Evolutionary conservation across 2,113 vertebrate species (phyloP).

Genomic region (Coreoperca whiteheadi): DNA sequence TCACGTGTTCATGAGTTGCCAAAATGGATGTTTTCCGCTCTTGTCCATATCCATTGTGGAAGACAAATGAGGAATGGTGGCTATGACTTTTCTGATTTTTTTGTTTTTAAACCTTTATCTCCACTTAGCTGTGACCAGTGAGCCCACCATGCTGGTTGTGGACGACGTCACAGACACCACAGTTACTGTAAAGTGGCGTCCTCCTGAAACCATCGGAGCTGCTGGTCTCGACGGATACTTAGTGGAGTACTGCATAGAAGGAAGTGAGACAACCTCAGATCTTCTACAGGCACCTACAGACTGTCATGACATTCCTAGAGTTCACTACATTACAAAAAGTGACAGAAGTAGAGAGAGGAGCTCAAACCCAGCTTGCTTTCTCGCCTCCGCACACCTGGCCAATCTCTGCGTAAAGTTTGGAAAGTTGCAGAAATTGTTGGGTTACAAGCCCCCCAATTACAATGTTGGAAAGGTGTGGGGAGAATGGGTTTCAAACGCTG

Average conservation of each 20-base stretch:
- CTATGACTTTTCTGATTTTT: constrained; percentile 9
- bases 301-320: too few species aligned
- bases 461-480: too few species aligned
- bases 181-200: constrained; percentile 96
- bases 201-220: constrained; percentile 96
- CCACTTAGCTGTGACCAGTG: constrained; percentile 93
- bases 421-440: too few species aligned
- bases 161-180: constrained; percentile 92
- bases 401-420: too few species aligned
- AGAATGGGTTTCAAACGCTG: too few species aligned
- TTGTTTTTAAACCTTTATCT: constrained; percentile 25
- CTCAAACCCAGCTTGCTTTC: too few species aligned
- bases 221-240: constrained; percentile 96
- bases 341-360: too few species aligned
- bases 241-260: constrained; percentile 97
- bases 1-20: constrained; percentile 28
- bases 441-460: too few species aligned
- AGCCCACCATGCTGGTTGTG: constrained; percentile 93
- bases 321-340: too few species aligned
- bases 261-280: constrained; percentile 87
- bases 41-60: constrained; percentile 7
- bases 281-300: neutral
- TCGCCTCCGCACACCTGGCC: too few species aligned
- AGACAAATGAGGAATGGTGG: neutral
- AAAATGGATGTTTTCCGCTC: constrained; percentile 50